These are phyloP conservation scores for Andrena hattorfiana DNA, from an alignment of 2,888 invertebrate species.

Conservation along the genomic window DNA sequence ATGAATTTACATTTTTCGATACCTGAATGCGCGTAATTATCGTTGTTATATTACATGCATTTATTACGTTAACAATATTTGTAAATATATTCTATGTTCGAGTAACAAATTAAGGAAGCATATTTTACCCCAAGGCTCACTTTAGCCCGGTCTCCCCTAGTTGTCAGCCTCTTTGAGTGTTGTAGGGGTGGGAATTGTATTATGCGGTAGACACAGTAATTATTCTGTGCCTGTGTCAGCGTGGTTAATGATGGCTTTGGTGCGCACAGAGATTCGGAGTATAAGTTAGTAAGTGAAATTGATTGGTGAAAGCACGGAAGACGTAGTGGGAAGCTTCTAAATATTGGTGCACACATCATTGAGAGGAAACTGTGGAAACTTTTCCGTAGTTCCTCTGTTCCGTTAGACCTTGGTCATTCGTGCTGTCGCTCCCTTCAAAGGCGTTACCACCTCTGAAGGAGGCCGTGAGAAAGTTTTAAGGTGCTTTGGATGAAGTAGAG, in stretches of 20 bases:
- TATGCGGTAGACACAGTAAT: too few relatives aligned
- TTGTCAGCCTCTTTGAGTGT: too few relatives aligned
- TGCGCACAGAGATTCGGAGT: not conserved
- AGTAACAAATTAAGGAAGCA: too few relatives aligned
- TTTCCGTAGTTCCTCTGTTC: not conserved
- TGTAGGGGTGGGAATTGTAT: too few relatives aligned
- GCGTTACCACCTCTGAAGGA: constrained; percentile 18
- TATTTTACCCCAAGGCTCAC: too few relatives aligned
- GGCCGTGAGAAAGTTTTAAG: constrained; percentile 48
- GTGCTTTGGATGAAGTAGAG: constrained; percentile 38
- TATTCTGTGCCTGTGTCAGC: not conserved
- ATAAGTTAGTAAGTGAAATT: not conserved
- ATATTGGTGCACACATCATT: not conserved
- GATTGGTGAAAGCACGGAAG: too few relatives aligned
- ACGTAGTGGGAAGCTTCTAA: not conserved
- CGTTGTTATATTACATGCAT: too few relatives aligned
- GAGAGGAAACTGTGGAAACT: constrained; percentile 18
- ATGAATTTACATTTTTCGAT: too few relatives aligned
- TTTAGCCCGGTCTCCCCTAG: too few relatives aligned
- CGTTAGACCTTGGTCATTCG: constrained; percentile 40
- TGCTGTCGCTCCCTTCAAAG: constrained; percentile 37
- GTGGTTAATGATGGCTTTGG: not conserved
- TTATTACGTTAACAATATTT: too few relatives aligned
- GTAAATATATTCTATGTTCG: too few relatives aligned
- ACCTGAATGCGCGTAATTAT: too few relatives aligned